These are phyloP conservation scores for Indri indri DNA, from an alignment of 2,113 vertebrate genomes.

Conservation along the genomic window DNA sequence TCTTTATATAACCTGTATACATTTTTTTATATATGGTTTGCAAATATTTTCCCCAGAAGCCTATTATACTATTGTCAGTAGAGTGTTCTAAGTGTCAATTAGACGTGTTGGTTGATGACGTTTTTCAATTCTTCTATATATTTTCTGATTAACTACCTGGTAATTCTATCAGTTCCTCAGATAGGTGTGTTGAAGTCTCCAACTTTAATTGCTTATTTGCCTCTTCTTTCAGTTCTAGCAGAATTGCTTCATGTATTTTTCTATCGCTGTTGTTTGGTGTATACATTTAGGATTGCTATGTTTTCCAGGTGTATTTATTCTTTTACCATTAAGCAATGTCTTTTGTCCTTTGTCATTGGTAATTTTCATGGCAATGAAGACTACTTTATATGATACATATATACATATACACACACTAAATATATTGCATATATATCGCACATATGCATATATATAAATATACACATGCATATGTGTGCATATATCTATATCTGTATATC, in stretches of 20 bases:
- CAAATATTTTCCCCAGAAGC: not conserved
- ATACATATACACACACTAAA: not conserved
- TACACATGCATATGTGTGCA: not conserved
- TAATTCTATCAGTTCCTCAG: not conserved
- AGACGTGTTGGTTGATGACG: not conserved
- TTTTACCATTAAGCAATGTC: not conserved
- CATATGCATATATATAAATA: not conserved
- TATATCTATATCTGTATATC: not conserved
- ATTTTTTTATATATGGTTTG: not conserved
- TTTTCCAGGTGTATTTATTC: not conserved
- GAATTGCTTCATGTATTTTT: not conserved
- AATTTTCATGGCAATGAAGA: not conserved
- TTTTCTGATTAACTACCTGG: not conserved
- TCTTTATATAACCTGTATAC: not conserved
- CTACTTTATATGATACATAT: not conserved
- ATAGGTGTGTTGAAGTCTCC: not conserved
- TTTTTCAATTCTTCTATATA: not conserved
- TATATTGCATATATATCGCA: not conserved
- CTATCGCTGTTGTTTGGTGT: not conserved
- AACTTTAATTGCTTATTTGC: not conserved
- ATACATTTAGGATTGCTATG: not conserved
- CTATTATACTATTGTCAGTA: not conserved
- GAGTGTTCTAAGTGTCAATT: not conserved
- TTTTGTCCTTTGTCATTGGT: not conserved
- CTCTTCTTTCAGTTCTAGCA: not conserved